A percentile compares a stretch with the other conserved stretches of the same genome.
phyloP scores from a whole-genome alignment of 2,797 vertebrate species.

The Apodemus agrarius region DNA sequence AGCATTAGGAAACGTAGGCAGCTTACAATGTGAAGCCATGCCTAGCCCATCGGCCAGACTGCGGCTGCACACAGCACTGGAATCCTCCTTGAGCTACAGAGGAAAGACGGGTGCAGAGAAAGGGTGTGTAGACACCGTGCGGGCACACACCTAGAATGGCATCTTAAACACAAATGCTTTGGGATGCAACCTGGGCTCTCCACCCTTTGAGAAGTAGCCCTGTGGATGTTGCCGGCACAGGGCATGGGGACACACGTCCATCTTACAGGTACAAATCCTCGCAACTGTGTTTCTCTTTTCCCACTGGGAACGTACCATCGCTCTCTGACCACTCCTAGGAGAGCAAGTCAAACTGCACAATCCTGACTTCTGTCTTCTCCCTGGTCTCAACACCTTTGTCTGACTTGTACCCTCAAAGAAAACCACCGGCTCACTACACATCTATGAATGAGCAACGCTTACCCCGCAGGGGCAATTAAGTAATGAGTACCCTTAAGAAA shows the following conservation, averaged over 20 bases:
- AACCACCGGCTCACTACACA: not conserved
- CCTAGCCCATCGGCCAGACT: not conserved
- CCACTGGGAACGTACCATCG: not conserved
- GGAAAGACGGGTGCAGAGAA: not conserved
- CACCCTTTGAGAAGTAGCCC: not conserved
- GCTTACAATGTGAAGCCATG: not conserved
- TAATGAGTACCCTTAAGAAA: not conserved
- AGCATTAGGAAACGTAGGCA: not conserved
- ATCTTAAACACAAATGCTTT: not conserved
- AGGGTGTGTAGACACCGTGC: not conserved
- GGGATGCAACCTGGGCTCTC: not conserved
- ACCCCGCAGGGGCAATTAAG: not conserved
- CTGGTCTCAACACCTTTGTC: not conserved
- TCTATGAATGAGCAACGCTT: conserved; percentile 1
- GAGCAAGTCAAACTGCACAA: not conserved
- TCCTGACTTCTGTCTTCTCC: not conserved
- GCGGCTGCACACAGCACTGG: not conserved
- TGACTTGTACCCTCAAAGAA: not conserved
- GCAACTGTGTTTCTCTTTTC: not conserved
- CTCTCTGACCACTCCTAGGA: not conserved
- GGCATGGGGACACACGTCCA: not conserved
- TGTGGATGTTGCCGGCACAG: not conserved
- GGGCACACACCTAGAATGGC: not conserved
- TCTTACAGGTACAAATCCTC: not conserved
- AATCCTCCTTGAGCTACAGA: not conserved